Conservation (phyloP, 92 coral and sea anemone genomes). For the Porites rus region DNA sequence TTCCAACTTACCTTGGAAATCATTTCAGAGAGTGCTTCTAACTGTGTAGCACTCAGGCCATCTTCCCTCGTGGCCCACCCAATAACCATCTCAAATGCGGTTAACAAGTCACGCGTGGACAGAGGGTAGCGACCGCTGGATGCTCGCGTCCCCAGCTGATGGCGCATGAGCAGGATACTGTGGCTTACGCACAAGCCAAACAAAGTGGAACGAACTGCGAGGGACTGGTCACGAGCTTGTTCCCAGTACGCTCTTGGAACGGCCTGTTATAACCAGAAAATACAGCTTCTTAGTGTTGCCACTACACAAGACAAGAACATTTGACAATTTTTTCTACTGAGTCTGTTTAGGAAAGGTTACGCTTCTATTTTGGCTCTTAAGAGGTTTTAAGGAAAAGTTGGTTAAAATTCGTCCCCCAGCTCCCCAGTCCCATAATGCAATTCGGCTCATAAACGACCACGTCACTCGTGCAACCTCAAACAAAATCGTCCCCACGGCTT, state of each 20-base stretch:
- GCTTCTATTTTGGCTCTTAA: too few relatives aligned
- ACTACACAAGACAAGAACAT: too few relatives aligned
- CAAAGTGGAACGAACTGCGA: constrained; percentile 86
- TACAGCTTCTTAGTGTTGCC: too few relatives aligned
- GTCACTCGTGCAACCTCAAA: too few relatives aligned
- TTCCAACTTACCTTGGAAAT: constrained; percentile 55
- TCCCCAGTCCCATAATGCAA: too few relatives aligned
- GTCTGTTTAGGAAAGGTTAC: too few relatives aligned
- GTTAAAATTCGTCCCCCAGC: too few relatives aligned
- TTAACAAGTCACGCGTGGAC: constrained; percentile 76
- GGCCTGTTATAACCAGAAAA: constrained; percentile 20
- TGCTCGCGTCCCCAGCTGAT: constrained; percentile 90
- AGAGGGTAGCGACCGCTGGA: constrained; percentile 87
- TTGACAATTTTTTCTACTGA: too few relatives aligned
- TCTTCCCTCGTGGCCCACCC: constrained; percentile 67
- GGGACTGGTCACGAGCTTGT: constrained; percentile 81
- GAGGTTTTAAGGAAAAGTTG: too few relatives aligned
- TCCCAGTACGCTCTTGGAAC: constrained; percentile 86
- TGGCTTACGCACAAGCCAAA: constrained; percentile 92
- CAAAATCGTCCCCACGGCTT: too few relatives aligned
- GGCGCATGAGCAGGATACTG: constrained; percentile 85
- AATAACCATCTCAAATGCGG: constrained; percentile 75
- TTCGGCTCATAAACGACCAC: too few relatives aligned
- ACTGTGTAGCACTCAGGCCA: constrained; percentile 48
- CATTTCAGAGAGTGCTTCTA: constrained; percentile 40